Evolutionary conservation across 2,113 vertebrate species (phyloP).

Genomic region (Poicephalus meyeri): DNA sequence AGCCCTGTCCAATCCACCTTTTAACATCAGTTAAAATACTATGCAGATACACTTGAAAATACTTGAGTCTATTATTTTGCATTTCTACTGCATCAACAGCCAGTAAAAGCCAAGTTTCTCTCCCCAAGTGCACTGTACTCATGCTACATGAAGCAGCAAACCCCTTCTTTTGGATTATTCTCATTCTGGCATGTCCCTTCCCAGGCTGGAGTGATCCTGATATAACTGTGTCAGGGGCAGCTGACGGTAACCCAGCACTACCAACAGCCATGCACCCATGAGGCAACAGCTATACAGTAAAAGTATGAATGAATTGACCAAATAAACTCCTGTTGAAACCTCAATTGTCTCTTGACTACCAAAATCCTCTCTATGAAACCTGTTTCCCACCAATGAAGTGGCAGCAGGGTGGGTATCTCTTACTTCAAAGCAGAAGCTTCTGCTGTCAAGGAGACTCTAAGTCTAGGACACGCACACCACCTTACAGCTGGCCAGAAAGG

Average conservation of each 20-base stretch:
- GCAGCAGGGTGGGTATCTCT: not conserved
- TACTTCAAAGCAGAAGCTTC: not conserved
- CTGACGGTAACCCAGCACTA: not conserved
- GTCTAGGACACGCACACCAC: not conserved
- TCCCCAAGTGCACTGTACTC: rapidly evolving
- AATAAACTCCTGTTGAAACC: not conserved
- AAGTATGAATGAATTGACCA: not conserved
- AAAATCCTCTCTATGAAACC: not conserved
- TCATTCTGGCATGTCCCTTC: not conserved
- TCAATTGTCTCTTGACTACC: rapidly evolving
- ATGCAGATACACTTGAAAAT: not conserved
- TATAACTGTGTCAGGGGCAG: not conserved
- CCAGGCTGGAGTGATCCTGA: not conserved
- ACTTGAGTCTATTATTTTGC: not conserved
- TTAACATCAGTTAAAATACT: not conserved
- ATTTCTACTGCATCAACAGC: not conserved
- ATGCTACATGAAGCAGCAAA: not conserved
- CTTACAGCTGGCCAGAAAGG: not conserved
- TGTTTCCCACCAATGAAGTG: not conserved
- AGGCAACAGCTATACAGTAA: not conserved
- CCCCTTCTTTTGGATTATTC: not conserved
- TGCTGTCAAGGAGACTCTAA: not conserved
- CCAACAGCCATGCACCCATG: not conserved
- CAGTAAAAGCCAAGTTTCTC: not conserved
- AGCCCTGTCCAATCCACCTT: not conserved